Conservation (phyloP, 92 coral and sea anemone species). For the Actinostola sp. region DNA sequence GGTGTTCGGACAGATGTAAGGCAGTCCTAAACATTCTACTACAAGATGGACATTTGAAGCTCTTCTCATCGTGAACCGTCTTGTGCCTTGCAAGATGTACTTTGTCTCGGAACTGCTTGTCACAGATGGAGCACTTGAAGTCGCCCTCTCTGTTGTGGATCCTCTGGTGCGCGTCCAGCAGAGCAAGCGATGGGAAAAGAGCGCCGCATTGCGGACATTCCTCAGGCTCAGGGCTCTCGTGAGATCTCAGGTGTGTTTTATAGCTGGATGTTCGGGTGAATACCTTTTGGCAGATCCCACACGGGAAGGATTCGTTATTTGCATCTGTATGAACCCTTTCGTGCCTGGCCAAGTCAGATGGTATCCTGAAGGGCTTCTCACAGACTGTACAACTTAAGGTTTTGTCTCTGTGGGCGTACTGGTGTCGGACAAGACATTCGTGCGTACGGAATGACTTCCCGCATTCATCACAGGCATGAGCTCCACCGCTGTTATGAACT, state of each 20-base stretch:
- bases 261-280: constrained; percentile 14
- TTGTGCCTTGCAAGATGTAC: constrained; percentile 9
- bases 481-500: constrained; percentile 1
- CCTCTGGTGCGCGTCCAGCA: constrained; percentile 21
- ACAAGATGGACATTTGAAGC: constrained; percentile 2
- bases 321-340: background rate
- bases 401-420: background rate
- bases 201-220: constrained; percentile 20
- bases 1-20: background rate
- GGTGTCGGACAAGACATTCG: background rate
- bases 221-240: constrained; percentile 15
- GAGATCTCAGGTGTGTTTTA: constrained; percentile 25
- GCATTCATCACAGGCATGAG: constrained; percentile 10
- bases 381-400: background rate
- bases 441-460: background rate
- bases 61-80: constrained; percentile 12
- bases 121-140: constrained; percentile 11
- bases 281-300: constrained; percentile 12
- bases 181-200: constrained; percentile 3
- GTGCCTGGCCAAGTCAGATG: constrained; percentile 5
- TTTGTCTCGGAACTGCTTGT: constrained; percentile 2
- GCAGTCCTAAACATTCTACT: background rate
- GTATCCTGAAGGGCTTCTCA: constrained; percentile 8
- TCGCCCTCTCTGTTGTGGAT: constrained; percentile 6
- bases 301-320: background rate